Percentiles rank a stretch among this genome's conserved stretches.
Evolutionary conservation across 2,888 invertebrate species (phyloP).

Genomic region (Tenthredo notha): DNA sequence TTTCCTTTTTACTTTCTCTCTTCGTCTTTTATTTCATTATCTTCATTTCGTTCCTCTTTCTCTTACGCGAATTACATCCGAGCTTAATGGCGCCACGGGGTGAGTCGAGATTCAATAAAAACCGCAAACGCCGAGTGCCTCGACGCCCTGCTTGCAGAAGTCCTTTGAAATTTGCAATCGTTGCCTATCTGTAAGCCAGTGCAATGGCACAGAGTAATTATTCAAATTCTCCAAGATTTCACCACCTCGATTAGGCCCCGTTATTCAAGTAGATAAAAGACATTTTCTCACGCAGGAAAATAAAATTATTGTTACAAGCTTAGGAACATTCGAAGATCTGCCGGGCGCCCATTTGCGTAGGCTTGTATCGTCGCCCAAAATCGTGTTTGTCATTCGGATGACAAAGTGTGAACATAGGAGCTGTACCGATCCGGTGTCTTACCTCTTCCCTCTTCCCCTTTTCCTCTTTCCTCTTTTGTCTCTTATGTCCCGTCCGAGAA

Average conservation of each 20-base stretch:
- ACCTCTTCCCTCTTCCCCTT: conserved; percentile 27
- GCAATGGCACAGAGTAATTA: conserved; percentile 18
- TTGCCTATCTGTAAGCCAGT: background rate
- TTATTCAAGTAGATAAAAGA: background rate
- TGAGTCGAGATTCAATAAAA: conserved; percentile 32
- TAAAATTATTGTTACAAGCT: conserved; percentile 40
- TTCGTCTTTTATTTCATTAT: conserved; percentile 1
- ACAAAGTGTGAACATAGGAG: conserved; percentile 61
- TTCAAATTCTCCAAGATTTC: background rate
- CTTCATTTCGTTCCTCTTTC: background rate
- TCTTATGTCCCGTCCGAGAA: conserved; percentile 8
- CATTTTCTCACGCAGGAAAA: background rate
- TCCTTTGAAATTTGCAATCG: conserved; percentile 15
- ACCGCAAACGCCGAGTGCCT: background rate
- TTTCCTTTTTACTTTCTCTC: background rate
- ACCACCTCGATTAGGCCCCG: conserved; percentile 17
- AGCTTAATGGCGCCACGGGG: conserved; percentile 14
- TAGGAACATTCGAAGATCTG: conserved; percentile 49
- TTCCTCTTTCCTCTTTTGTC: conserved; percentile 22
- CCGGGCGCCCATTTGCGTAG: conserved; percentile 55
- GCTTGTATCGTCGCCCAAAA: conserved; percentile 59
- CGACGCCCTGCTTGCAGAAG: background rate
- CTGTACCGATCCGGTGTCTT: conserved; percentile 17
- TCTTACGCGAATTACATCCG: conserved; percentile 14
- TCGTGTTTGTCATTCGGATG: conserved; percentile 65